phyloP scores from a whole-genome alignment of 1,140 invertebrate genomes.

The Grapholita molesta region DNA sequence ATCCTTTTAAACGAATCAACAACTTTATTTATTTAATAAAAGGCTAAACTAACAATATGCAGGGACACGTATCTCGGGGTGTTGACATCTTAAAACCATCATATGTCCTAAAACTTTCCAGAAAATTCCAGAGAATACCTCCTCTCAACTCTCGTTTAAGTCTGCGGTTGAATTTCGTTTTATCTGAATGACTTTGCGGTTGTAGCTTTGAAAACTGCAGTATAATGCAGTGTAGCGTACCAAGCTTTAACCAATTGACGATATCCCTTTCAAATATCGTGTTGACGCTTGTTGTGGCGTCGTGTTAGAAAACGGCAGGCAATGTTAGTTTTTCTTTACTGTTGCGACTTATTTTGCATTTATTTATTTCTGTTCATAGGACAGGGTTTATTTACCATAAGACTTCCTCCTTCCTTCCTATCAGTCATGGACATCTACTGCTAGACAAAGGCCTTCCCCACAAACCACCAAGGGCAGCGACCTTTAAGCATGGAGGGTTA shows the following conservation, averaged over 20 bases:
- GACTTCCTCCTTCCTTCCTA: no score
- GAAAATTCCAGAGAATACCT: not conserved
- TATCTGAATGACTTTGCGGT: not conserved
- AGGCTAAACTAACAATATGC: not conserved
- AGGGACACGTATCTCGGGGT: not conserved
- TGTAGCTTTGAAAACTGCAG: not conserved
- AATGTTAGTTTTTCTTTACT: not conserved
- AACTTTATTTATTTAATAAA: not conserved
- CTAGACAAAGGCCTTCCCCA: no score
- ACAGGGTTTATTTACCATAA: no score
- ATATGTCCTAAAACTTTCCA: not conserved
- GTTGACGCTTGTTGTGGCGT: not conserved
- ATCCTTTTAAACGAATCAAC: not conserved
- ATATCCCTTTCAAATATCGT: not conserved
- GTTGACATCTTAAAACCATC: not conserved
- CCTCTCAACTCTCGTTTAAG: not conserved
- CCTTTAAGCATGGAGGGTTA: no score
- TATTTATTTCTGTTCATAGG: no score
- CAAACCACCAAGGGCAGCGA: no score
- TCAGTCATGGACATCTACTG: no score
- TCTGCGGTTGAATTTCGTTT: not conserved
- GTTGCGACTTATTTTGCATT: not conserved
- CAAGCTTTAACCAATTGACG: not conserved
- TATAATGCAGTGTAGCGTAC: not conserved
- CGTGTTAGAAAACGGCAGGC: not conserved